These are phyloP conservation scores for Acipenser oxyrinchus DNA, from an alignment of 2,797 vertebrate species.

Conservation along the genomic window DNA sequence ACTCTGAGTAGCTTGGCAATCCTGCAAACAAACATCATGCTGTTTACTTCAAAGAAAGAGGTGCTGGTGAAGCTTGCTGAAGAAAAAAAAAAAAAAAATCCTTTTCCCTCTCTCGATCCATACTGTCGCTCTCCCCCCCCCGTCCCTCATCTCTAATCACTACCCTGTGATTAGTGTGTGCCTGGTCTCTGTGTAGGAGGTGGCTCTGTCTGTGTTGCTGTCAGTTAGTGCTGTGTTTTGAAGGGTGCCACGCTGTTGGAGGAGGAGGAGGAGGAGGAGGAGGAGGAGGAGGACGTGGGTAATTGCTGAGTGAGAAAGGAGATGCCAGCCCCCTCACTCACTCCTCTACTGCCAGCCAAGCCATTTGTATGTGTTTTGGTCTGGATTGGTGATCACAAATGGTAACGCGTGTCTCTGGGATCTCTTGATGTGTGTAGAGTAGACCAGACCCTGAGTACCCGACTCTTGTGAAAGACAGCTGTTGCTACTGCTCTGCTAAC, in stretches of 20 bases:
- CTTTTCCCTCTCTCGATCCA: conserved; percentile 1
- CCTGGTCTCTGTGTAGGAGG: background rate
- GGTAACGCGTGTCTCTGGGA: too few relatives aligned
- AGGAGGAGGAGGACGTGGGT: background rate
- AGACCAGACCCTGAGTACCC: too few relatives aligned
- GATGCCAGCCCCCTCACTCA: too few relatives aligned
- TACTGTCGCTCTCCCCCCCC: conserved; percentile 1
- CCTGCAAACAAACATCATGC: conserved; percentile 37
- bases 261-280: background rate
- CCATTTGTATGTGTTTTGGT: too few relatives aligned
- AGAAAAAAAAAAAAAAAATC: conserved; percentile 21
- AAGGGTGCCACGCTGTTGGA: background rate
- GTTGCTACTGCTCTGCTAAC: too few relatives aligned
- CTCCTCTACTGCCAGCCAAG: too few relatives aligned
- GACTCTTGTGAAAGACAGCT: too few relatives aligned
- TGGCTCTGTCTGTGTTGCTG: background rate
- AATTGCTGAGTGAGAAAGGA: too few relatives aligned
- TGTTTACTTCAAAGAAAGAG: conserved; percentile 33
- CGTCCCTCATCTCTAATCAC: background rate
- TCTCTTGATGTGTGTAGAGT: too few relatives aligned
- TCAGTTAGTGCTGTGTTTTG: background rate
- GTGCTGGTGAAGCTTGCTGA: conserved; percentile 9
- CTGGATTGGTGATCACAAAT: too few relatives aligned
- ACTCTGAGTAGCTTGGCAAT: conserved; percentile 34
- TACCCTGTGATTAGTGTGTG: background rate